These are phyloP conservation scores for Athalia cordata DNA, from an alignment of 2,888 invertebrate species.

Conservation along the genomic window DNA sequence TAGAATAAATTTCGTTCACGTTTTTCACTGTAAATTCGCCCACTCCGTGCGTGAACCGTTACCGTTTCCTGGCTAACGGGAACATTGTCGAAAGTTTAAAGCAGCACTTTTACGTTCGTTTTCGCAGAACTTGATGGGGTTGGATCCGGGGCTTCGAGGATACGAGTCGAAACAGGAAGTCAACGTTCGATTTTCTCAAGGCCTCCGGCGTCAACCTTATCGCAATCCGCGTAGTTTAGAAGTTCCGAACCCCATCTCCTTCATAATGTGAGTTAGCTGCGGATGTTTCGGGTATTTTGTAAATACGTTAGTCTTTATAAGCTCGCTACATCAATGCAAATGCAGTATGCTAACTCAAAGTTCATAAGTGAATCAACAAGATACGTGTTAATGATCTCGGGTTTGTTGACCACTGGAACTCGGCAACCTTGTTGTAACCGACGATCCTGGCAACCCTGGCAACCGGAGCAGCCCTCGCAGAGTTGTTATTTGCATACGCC, in stretches of 20 bases:
- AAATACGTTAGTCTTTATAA: background rate
- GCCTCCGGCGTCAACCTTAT: background rate
- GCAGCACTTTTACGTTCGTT: conserved; percentile 27
- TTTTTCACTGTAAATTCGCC: conserved; percentile 30
- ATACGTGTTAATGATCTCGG: conserved; percentile 20
- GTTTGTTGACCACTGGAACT: conserved; percentile 36
- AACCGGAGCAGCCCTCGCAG: conserved; percentile 60
- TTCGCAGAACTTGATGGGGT: conserved; percentile 12
- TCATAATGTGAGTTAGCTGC: too few relatives aligned
- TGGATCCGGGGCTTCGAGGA: background rate
- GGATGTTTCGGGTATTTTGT: conserved; percentile 11
- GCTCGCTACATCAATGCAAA: background rate
- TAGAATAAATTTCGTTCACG: conserved; percentile 32
- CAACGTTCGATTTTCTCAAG: conserved; percentile 37
- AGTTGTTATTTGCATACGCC: conserved; percentile 67
- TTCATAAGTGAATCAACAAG: conserved; percentile 17
- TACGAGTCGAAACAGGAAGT: conserved; percentile 38
- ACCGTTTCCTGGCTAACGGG: conserved; percentile 18
- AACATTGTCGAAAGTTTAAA: conserved; percentile 33
- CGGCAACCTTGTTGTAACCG: conserved; percentile 44
- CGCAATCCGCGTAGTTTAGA: background rate
- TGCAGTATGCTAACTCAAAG: background rate
- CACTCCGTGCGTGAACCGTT: conserved; percentile 5
- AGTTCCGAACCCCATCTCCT: too few relatives aligned
- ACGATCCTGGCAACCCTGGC: conserved; percentile 58